Evolutionary conservation across 2,113 vertebrate species (phyloP).

Genomic region (Gymnarchus niloticus): DNA sequence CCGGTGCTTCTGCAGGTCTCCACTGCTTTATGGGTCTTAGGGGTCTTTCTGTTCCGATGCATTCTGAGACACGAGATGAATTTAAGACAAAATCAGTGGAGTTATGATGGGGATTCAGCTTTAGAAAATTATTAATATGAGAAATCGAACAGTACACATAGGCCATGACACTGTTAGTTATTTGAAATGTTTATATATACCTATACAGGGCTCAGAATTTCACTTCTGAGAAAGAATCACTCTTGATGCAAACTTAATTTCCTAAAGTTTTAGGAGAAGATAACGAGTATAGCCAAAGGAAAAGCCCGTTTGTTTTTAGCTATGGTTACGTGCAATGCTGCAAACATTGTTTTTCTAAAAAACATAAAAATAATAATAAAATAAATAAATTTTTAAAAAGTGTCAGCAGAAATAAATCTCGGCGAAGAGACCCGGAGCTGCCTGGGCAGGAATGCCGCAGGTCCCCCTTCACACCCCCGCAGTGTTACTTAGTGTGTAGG

Average conservation of each 20-base stretch:
- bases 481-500: slow-evolving; percentile 45
- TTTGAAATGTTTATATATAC: too few species aligned
- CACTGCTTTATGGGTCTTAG: background rate
- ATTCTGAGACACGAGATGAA: background rate
- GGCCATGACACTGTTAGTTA: too few species aligned
- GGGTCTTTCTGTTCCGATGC: background rate
- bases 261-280: too few species aligned
- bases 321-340: background rate
- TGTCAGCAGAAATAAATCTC: background rate
- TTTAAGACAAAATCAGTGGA: background rate
- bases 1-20: background rate
- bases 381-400: too few species aligned
- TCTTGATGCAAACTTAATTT: too few species aligned
- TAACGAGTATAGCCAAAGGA: slow-evolving; percentile 1
- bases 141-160: too few species aligned
- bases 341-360: background rate
- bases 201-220: too few species aligned
- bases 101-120: background rate
- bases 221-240: too few species aligned
- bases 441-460: slow-evolving; percentile 45
- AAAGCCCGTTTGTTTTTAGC: background rate
- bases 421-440: background rate
- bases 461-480: background rate
- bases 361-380: too few species aligned
- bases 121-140: background rate